Conservation (phyloP, 2,113 vertebrate species). For the Psittacus erithacus region DNA sequence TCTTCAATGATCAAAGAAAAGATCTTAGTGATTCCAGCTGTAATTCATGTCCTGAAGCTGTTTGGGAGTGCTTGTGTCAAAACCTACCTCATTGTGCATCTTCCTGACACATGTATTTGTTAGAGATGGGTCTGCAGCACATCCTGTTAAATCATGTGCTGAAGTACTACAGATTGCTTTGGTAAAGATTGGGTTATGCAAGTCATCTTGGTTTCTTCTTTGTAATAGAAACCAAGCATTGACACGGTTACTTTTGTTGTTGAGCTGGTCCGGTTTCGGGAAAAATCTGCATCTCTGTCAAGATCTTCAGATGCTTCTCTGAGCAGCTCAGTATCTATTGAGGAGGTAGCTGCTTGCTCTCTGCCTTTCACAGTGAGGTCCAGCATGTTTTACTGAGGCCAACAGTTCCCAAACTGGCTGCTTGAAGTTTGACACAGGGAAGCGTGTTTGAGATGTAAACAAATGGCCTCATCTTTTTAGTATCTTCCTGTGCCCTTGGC, state of each 20-base stretch:
- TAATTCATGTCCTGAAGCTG: not conserved
- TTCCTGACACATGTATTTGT: not conserved
- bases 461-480: not conserved
- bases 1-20: not conserved
- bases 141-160: accelerated
- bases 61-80: not conserved
- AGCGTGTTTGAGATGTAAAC: not conserved
- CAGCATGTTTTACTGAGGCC: not conserved
- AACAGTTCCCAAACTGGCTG: not conserved
- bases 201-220: not conserved
- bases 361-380: not conserved
- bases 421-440: not conserved
- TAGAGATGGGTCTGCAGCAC: not conserved
- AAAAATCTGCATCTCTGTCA: not conserved
- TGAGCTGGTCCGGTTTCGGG: not conserved
- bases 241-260: not conserved
- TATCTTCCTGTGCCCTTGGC: not conserved
- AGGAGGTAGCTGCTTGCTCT: not conserved
- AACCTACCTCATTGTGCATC: not conserved
- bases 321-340: not conserved
- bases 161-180: not conserved
- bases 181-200: not conserved
- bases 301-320: not conserved
- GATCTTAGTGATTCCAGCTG: not conserved
- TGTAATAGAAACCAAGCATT: not conserved